phyloP scores from a whole-genome alignment of 1,140 invertebrate genomes.

The Venustaconcha ellipsiformis region DNA sequence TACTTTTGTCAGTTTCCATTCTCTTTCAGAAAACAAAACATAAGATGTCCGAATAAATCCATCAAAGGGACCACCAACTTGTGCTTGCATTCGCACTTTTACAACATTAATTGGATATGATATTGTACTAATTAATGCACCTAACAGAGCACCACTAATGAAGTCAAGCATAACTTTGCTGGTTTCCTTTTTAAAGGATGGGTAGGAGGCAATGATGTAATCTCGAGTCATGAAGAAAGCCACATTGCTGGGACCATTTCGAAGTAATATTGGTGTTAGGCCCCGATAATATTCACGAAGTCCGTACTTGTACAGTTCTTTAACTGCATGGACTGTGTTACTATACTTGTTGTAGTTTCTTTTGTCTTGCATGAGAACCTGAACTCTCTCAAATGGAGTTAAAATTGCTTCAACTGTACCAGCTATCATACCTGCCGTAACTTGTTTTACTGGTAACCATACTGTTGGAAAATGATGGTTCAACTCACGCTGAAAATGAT shows the following conservation, averaged over 20 bases:
- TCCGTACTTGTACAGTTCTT: constrained; percentile 78
- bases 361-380: constrained; percentile 91
- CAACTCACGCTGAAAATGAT: constrained; percentile 81
- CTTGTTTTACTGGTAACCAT: constrained; percentile 70
- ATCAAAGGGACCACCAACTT: constrained; percentile 87
- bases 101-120: constrained; percentile 99
- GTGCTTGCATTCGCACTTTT: constrained; percentile 94
- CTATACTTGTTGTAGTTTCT: constrained; percentile 86
- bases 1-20: constrained; percentile 82
- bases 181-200: constrained; percentile 20
- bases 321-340: constrained; percentile 90
- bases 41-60: constrained; percentile 79
- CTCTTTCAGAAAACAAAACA: constrained; percentile 83
- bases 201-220: constrained; percentile 36
- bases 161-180: constrained; percentile 76
- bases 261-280: constrained; percentile 82
- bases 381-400: constrained; percentile 95
- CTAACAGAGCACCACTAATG: constrained; percentile 92
- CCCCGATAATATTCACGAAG: constrained; percentile 76
- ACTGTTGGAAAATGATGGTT: constrained; percentile 53
- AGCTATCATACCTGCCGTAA: constrained; percentile 80
- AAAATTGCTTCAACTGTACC: constrained; percentile 86
- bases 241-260: constrained; percentile 89
- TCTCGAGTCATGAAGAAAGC: constrained; percentile 82
- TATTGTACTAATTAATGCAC: constrained; percentile 91